phyloP scores from a whole-genome alignment of 2,797 vertebrate species.

The Luscinia luscinia region DNA sequence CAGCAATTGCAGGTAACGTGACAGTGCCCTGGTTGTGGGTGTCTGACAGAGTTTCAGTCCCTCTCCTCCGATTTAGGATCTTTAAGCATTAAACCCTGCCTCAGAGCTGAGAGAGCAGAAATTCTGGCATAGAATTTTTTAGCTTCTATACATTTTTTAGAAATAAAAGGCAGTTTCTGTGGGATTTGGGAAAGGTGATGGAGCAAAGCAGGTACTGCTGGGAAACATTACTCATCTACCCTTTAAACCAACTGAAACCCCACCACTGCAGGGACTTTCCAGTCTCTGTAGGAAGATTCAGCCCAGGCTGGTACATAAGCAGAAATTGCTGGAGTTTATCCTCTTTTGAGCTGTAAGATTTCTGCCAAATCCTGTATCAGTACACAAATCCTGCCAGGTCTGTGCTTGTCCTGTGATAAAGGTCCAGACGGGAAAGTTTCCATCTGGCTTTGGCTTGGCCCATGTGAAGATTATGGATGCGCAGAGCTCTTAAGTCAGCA shows the following conservation, averaged over 20 bases:
- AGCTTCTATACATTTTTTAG: background rate
- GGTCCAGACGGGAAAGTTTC: background rate
- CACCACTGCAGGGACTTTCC: background rate
- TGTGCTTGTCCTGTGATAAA: slow-evolving; percentile 35
- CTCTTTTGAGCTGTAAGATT: background rate
- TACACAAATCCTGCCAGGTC: slow-evolving; percentile 20
- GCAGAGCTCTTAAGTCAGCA: background rate
- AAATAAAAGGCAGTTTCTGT: background rate
- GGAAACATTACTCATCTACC: background rate
- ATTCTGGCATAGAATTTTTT: background rate
- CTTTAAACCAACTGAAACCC: background rate
- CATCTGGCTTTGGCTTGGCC: background rate
- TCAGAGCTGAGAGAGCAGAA: background rate
- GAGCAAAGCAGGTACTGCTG: background rate
- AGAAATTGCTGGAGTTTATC: background rate
- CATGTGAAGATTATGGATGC: background rate
- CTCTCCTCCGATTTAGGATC: background rate
- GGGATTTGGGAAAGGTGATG: background rate
- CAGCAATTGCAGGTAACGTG: rapidly evolving
- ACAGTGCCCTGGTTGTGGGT: background rate
- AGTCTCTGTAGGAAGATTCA: background rate
- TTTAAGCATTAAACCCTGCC: background rate
- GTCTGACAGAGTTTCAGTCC: background rate
- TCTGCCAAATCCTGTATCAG: background rate
- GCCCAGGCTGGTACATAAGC: background rate